Conservation (phyloP, 2,888 invertebrate genomes). For the Phytoseiulus persimilis region DNA sequence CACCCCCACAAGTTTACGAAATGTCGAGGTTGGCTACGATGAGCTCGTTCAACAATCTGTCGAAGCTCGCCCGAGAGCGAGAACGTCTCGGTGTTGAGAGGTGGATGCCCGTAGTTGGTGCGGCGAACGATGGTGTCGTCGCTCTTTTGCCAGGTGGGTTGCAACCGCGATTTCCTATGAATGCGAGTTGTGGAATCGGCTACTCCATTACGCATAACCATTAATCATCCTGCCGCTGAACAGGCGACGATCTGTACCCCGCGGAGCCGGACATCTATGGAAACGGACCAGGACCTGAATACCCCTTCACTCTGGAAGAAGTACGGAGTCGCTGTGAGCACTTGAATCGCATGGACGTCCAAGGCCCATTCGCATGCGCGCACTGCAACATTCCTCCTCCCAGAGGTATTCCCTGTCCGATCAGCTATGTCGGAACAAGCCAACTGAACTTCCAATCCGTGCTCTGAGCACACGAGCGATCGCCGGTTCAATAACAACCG, state of each 20-base stretch:
- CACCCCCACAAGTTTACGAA: conserved; percentile 72
- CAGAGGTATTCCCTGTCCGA: conserved; percentile 44
- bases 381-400: conserved; percentile 42
- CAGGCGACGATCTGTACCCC: conserved; percentile 50
- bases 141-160: conserved; percentile 58
- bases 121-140: conserved; percentile 58
- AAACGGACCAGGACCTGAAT: conserved; percentile 43
- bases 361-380: conserved; percentile 44
- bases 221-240: conserved; percentile 39
- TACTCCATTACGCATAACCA: neutral
- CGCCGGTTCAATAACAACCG: neutral
- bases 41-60: conserved; percentile 56
- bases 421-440: conserved; percentile 41
- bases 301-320: conserved; percentile 46
- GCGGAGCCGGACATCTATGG: conserved; percentile 48
- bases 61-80: conserved; percentile 57
- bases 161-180: conserved; percentile 27
- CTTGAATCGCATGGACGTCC: conserved; percentile 45
- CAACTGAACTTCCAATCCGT: neutral
- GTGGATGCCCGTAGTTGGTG: conserved; percentile 55
- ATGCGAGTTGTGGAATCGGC: neutral
- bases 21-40: conserved; percentile 59
- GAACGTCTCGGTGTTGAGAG: conserved; percentile 56
- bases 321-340: conserved; percentile 42
- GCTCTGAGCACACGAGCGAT: neutral